Evolutionary conservation across 2,888 invertebrate species (phyloP), one percentile per base, ranked within the genome.

Genomic region (Achlya flavicornis): DNA sequence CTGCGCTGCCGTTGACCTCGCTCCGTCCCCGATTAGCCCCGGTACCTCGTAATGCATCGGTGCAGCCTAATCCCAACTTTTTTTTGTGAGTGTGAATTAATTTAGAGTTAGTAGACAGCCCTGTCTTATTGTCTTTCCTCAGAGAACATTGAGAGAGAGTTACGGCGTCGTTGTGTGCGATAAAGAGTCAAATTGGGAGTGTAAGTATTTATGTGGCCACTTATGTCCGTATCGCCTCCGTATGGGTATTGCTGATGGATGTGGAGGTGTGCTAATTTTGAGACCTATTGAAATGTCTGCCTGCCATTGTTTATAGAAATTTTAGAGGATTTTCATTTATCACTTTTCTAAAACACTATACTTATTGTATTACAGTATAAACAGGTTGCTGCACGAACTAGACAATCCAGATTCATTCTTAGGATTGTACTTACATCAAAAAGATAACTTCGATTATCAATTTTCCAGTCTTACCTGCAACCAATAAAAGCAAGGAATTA

Each of bases 1-100:
- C 92, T 92, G 92, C 82, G 76, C 88, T 86, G 92, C 86, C 92
- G 88, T 91, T 92, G 92, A 92, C 91, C 90, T 85, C 60, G 19
- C 86, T 81, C 60, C 11, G 86, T 81, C 75, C 74, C 74, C 86
- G 88, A 90, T 90, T 89, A 88, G 87, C 81, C 79, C 78, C 83
- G 85, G 83, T 82, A 79, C 79, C 71, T 76, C 77, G 79, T 78
- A 80, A 74, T 83, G 85, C 84, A 83, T 73, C 83, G 86, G 80
- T 60, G 60, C 60, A 60, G 71, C 74, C 84, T 84, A 84, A 83
- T 80, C 77, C 76, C 64, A 67, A 69, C 75, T 77, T 77, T 77
- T 75, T 73, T 66, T 58, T 41, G 14, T 41, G 67, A 70, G 71
- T 72, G 77, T 76, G 74, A 77, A 81, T 80, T 78, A 77, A 78